Percentiles rank a stretch among this genome's conserved stretches.
phyloP scores from a whole-genome alignment of 2,888 invertebrate species.

The Muscina levida region DNA sequence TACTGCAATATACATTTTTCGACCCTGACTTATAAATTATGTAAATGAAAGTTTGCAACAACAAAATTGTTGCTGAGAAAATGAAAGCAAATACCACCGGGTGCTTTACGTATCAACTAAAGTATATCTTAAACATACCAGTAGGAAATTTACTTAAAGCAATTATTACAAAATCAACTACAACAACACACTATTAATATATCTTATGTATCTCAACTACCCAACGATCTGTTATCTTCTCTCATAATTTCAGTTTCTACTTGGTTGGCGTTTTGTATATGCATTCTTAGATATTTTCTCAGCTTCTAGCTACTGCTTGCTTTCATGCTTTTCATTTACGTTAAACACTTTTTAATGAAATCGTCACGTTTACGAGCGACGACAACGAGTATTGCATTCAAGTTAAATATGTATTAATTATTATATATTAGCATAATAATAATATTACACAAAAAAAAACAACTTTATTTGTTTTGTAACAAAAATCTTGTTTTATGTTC shows the following conservation, averaged over 20 bases:
- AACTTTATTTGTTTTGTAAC: slow-evolving; percentile 3
- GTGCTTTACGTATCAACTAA: no score
- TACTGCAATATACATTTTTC: no score
- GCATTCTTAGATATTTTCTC: background rate
- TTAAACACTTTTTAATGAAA: slow-evolving; percentile 8
- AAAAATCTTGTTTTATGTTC: background rate
- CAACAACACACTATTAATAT: no score
- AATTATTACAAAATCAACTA: no score
- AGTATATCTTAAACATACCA: no score
- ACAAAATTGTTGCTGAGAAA: background rate
- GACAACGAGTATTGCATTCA: background rate
- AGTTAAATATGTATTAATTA: slow-evolving; percentile 24
- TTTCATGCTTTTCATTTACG: background rate
- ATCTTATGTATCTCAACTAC: no score
- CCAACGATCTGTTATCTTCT: no score
- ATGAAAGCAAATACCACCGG: background rate
- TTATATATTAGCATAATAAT: slow-evolving; percentile 21
- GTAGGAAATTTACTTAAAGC: background rate
- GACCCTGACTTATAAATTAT: slow-evolving; percentile 30
- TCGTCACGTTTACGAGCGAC: slow-evolving; percentile 21
- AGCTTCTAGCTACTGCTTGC: background rate
- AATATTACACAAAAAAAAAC: slow-evolving; percentile 6
- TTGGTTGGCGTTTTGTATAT: no score
- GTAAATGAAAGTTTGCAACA: background rate
- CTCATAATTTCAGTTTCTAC: background rate